Evolutionary conservation across 2,113 vertebrate species (phyloP).

Genomic region (Gambusia affinis): DNA sequence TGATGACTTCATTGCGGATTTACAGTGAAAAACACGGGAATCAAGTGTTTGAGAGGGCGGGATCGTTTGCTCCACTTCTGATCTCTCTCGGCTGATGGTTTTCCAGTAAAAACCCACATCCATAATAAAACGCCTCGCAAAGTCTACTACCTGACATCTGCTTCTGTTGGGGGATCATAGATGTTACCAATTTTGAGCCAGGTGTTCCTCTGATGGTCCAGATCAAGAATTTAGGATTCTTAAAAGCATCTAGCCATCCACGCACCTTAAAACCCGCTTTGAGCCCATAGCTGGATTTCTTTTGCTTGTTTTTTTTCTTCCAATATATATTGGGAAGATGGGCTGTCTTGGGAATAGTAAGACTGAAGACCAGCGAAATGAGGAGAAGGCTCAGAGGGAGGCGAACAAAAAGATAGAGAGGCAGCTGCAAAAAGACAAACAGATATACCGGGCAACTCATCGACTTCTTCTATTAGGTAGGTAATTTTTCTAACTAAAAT

Average conservation of each 20-base stretch:
- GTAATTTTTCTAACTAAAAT: slow-evolving; percentile 58
- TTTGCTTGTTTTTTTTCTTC: neutral
- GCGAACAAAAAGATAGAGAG: slow-evolving; percentile 95
- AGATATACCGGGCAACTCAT: slow-evolving; percentile 93
- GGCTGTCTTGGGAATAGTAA: slow-evolving; percentile 94
- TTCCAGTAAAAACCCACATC: slow-evolving; percentile 55
- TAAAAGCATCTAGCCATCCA: slow-evolving; percentile 1
- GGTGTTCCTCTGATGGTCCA: slow-evolving; percentile 72
- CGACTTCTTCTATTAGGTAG: slow-evolving; percentile 92
- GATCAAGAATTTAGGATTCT: slow-evolving; percentile 70
- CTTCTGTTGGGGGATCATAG: slow-evolving; percentile 54
- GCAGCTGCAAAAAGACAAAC: slow-evolving; percentile 96
- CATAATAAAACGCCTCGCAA: slow-evolving; percentile 27
- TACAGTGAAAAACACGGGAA: slow-evolving; percentile 71
- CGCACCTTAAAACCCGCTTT: slow-evolving; percentile 63
- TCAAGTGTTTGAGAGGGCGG: slow-evolving; percentile 68
- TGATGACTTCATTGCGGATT: slow-evolving; percentile 78
- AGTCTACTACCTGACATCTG: slow-evolving; percentile 35
- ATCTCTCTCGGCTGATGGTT: slow-evolving; percentile 41
- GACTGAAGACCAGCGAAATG: slow-evolving; percentile 94
- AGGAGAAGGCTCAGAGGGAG: slow-evolving; percentile 92
- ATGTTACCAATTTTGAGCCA: slow-evolving; percentile 76
- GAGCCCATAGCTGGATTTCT: slow-evolving; percentile 64
- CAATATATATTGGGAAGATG: slow-evolving; percentile 75
- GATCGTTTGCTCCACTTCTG: slow-evolving; percentile 52